phyloP scores from a whole-genome alignment of 2,113 vertebrate genomes.

The Corythornis cristatus region DNA sequence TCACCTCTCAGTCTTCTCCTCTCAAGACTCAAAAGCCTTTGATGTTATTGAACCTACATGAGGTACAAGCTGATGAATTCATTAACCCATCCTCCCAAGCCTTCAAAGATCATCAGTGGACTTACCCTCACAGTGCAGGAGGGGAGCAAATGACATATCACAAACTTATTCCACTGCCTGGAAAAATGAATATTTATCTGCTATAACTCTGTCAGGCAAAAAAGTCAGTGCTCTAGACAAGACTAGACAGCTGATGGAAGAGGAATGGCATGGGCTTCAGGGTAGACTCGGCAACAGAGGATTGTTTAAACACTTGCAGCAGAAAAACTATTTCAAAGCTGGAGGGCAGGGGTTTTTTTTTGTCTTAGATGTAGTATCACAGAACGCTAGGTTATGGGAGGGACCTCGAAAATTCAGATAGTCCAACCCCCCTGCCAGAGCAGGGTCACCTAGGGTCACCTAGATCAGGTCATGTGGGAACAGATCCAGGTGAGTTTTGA shows the following conservation, averaged over 20 bases:
- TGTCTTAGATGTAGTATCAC: background rate
- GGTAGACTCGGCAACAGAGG: background rate
- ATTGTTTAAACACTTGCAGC: background rate
- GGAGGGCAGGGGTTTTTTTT: background rate
- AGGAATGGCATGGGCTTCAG: rapidly evolving
- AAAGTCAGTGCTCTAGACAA: background rate
- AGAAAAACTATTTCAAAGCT: background rate
- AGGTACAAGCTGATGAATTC: background rate
- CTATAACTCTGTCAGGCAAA: background rate
- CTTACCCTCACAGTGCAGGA: background rate
- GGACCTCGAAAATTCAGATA: no score
- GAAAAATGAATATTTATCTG: background rate
- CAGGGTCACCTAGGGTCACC: no score
- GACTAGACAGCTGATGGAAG: background rate
- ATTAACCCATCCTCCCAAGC: background rate
- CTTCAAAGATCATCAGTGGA: background rate
- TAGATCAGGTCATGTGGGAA: no score
- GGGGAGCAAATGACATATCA: background rate
- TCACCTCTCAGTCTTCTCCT: no score
- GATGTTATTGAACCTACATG: background rate
- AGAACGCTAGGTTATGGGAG: no score
- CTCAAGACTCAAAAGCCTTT: no score
- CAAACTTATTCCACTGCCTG: background rate
- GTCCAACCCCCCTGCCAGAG: no score
- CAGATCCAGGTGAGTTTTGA: no score